phyloP scores from a whole-genome alignment of 2,888 invertebrate genomes.

The Drosophila multiciliata region DNA sequence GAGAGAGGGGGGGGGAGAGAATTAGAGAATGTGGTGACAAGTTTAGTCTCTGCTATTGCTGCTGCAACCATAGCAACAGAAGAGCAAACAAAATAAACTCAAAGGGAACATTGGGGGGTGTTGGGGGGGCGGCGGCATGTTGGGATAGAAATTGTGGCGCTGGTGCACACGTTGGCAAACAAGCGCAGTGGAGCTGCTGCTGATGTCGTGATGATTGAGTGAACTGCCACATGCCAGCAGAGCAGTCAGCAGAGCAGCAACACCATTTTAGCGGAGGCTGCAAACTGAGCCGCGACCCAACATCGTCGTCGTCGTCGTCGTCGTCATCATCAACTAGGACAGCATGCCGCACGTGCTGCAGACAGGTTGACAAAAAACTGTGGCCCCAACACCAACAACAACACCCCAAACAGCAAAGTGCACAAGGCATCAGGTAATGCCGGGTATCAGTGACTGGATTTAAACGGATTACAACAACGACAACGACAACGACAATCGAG shows the following conservation, averaged over 20 bases:
- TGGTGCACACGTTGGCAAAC: conserved; percentile 57
- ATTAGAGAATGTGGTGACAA: conserved; percentile 8
- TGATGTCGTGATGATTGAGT: conserved; percentile 78
- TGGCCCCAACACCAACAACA: conserved; percentile 51
- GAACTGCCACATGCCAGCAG: conserved; percentile 74
- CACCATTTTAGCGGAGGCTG: conserved; percentile 8
- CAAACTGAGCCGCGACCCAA: conserved; percentile 10
- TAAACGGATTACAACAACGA: conserved; percentile 78
- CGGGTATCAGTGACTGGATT: conserved; percentile 79
- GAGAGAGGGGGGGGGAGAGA: not conserved
- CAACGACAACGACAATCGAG: conserved; percentile 76
- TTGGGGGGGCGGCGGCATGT: not conserved
- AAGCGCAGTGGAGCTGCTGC: conserved; percentile 66
- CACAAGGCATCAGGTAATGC: conserved; percentile 68
- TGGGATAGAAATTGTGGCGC: conserved; percentile 2
- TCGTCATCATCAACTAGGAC: conserved; percentile 46
- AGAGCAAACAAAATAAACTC: conserved; percentile 45
- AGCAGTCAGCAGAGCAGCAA: conserved; percentile 26
- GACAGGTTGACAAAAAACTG: conserved; percentile 81
- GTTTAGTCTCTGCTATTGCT: conserved; percentile 22
- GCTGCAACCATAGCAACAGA: conserved; percentile 34
- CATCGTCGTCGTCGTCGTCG: conserved; percentile 30
- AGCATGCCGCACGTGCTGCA: conserved; percentile 75
- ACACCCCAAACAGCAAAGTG: conserved; percentile 30
- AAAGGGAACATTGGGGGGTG: not conserved